Evolutionary conservation across 30 jellyfish, hydroid and myxozoan genomes (phyloP).

Genomic region (Turritopsis rubra): DNA sequence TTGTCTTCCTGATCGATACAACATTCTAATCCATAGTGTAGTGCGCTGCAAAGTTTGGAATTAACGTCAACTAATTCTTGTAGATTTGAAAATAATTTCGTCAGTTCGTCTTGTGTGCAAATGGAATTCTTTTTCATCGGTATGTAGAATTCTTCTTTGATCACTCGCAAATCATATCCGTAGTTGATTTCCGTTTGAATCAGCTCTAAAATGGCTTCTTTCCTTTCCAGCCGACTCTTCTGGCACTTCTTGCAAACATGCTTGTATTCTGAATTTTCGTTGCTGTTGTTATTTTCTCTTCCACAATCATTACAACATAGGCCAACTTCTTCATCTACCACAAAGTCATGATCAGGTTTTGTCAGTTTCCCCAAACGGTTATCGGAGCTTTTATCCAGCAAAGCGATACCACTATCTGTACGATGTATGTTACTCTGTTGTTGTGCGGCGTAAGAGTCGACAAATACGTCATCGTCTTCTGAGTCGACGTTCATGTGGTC

Average conservation of each 20-base stretch:
- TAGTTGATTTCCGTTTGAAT: slow-evolving; percentile 81
- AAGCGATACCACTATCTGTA: background rate
- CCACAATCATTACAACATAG: slow-evolving; percentile 37
- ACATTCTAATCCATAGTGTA: slow-evolving; percentile 72
- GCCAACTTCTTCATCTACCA: slow-evolving; percentile 44
- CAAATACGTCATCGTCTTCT: background rate
- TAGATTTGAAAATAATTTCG: slow-evolving; percentile 62
- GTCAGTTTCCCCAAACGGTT: background rate
- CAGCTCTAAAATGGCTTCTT: slow-evolving; percentile 83
- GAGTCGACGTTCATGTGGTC: background rate
- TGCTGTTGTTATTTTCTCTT: background rate
- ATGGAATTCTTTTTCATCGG: slow-evolving; percentile 72
- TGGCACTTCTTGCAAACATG: slow-evolving; percentile 50
- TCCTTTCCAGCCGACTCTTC: slow-evolving; percentile 58
- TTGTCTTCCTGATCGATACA: slow-evolving; percentile 63
- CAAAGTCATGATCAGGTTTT: slow-evolving; percentile 5
- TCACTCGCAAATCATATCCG: slow-evolving; percentile 72
- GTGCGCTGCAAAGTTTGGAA: slow-evolving; percentile 64
- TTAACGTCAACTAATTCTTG: slow-evolving; percentile 87
- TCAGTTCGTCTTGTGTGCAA: slow-evolving; percentile 54
- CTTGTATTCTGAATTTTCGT: background rate
- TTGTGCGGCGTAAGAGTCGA: background rate
- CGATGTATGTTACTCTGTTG: background rate
- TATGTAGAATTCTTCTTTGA: slow-evolving; percentile 81
- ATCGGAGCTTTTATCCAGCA: background rate